These are phyloP conservation scores for Chauna torquata DNA, from an alignment of 2,113 vertebrate species.

Conservation along the genomic window DNA sequence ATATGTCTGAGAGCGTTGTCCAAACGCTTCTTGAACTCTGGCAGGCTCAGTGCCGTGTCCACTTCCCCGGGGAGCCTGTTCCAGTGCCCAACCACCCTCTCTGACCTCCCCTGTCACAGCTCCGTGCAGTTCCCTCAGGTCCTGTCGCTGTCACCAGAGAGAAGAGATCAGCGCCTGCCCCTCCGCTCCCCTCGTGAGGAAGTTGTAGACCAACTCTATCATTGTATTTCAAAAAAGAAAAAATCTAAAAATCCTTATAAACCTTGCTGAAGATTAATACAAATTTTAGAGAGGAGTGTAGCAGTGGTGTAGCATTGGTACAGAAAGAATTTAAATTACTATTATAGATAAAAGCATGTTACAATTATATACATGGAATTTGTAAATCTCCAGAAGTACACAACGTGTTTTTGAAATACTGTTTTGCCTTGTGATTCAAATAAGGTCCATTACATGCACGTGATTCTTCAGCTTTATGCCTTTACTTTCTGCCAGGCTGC, in stretches of 20 bases:
- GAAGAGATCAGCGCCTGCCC: too few species aligned
- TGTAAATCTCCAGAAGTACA: neutral
- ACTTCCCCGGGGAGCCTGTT: too few species aligned
- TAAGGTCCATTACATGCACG: neutral
- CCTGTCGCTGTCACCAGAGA: too few species aligned
- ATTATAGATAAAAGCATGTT: neutral
- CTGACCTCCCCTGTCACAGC: too few species aligned
- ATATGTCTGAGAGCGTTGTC: too few species aligned
- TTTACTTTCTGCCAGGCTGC: neutral
- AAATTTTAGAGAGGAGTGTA: neutral
- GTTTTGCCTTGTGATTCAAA: neutral
- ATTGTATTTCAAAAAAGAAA: neutral
- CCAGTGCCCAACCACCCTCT: too few species aligned
- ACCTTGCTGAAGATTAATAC: neutral
- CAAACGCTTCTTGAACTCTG: too few species aligned
- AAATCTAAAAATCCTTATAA: neutral
- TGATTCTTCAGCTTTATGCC: neutral
- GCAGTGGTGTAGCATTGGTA: too few species aligned
- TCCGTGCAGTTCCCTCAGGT: too few species aligned
- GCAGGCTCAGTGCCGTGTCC: too few species aligned
- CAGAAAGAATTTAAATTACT: neutral
- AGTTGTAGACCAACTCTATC: too few species aligned
- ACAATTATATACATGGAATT: neutral
- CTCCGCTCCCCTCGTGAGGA: too few species aligned
- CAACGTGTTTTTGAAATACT: neutral